phyloP scores from a whole-genome alignment of 2,113 vertebrate genomes.

The Anoplopoma fimbria region DNA sequence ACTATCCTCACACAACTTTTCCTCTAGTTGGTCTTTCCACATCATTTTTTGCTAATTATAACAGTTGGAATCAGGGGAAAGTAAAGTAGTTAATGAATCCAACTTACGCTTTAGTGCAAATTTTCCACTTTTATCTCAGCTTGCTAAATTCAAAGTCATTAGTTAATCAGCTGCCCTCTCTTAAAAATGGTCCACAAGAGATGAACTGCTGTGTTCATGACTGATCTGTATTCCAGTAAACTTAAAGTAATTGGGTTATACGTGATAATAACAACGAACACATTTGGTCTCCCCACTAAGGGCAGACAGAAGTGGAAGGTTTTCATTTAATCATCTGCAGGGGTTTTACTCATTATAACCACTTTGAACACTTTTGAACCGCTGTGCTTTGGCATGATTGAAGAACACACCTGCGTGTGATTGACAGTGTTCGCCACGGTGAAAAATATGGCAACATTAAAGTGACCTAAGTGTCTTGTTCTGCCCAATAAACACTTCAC shows the following conservation, averaged over 20 bases:
- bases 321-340: slow-evolving; percentile 34
- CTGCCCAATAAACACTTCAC: slow-evolving; percentile 11
- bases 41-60: slow-evolving; percentile 13
- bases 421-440: slow-evolving; percentile 22
- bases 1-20: not conserved
- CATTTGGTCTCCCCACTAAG: not conserved
- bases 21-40: not conserved
- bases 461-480: slow-evolving; percentile 34
- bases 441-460: slow-evolving; percentile 49
- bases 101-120: not conserved
- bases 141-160: slow-evolving; percentile 12
- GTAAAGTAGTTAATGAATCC: not conserved
- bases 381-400: slow-evolving; percentile 14
- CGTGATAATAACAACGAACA: not conserved
- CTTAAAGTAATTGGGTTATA: not conserved
- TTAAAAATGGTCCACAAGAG: slow-evolving; percentile 13
- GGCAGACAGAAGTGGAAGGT: not conserved
- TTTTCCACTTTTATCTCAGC: slow-evolving; percentile 29
- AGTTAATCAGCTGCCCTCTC: slow-evolving; percentile 6
- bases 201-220: not conserved
- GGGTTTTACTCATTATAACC: slow-evolving; percentile 9
- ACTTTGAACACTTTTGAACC: slow-evolving; percentile 12
- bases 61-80: not conserved
- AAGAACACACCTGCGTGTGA: slow-evolving; percentile 23
- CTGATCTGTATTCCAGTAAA: slow-evolving; percentile 11